Base-by-base conservation (phyloP, 2,113 vertebrate genomes). In the Chascanopsetta lugubris region DNA sequence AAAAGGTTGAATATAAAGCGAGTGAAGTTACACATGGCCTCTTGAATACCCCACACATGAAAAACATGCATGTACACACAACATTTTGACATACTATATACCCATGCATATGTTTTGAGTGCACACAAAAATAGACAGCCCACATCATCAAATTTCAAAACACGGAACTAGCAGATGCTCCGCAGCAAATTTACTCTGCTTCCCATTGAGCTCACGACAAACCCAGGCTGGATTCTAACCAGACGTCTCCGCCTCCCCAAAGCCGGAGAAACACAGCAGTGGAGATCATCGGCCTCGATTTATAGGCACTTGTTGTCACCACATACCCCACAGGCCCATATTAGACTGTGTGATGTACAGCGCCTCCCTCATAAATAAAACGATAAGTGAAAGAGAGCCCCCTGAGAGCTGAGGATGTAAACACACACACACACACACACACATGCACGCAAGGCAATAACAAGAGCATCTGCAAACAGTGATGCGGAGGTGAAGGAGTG, bases 271-370 rank as follows among this genome's bases (percentile, higher is more conserved):
- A 50, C 59, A 75, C 67, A 43, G 42, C 69, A 56, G 68, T 69
- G 42, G 13, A 30, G 34, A 75, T 38, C 49, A 34, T 54, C 30
- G 65, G 59, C 25, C 63, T 22, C 61, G 72, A 83, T 89, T 83
- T 85, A 77, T 50, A 48, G 53, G 27, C 42, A 27, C 42, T 67
- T 83, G 79, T 69, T 77, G 58, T 38, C 62, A 25, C 74, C 30
- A 24, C 72, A 51, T 12, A 53, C 27, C 57, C 42, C n/a, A 5
- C 1, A 40, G n/a, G 46, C 61, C 56, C 15, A 1, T 63, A 46
- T 2, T 4, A 38, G 54, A 56, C 29, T 48, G 40, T 34, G 4
- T 53, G 30, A 46, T 29, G 29, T 6, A 30, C 1, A 3, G 17
- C 2, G 36, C 17, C 50, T 20, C 27, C 26, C 56, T 32, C 59